Conservation (phyloP, 2,888 invertebrate genomes). For the Cryptosula pallasiana region DNA sequence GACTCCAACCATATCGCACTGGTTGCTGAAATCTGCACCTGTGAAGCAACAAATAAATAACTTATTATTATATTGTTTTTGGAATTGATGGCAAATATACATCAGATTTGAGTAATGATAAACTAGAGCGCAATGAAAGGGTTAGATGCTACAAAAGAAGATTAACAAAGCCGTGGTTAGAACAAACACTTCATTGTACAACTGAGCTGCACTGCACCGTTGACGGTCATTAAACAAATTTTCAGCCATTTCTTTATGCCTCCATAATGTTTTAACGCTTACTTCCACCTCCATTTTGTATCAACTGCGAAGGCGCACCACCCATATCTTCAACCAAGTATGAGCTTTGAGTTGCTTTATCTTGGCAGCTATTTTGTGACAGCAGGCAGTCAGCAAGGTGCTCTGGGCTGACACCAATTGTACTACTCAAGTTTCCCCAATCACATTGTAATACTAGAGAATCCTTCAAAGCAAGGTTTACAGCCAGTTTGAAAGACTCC, state of each 20-base stretch:
- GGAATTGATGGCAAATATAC: no score
- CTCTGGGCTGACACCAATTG: background rate
- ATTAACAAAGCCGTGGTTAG: no score
- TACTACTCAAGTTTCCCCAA: background rate
- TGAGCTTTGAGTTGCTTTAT: background rate
- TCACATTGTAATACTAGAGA: background rate
- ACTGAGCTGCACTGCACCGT: no score
- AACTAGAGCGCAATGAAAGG: no score
- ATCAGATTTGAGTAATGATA: no score
- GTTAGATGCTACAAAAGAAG: no score
- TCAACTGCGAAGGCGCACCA: background rate
- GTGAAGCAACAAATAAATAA: background rate
- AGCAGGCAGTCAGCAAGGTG: background rate
- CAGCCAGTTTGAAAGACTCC: background rate
- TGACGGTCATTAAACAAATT: no score
- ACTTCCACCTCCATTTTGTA: no score
- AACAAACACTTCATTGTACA: no score
- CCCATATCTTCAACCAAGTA: background rate
- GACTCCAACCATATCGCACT: background rate
- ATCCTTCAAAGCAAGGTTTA: background rate
- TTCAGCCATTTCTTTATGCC: no score
- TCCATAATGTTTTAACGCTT: no score
- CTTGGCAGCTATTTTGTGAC: background rate
- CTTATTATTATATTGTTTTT: no score
- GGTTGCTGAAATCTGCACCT: background rate